These are phyloP conservation scores for Timema cristinae DNA, from an alignment of 2,888 invertebrate species.

Conservation along the genomic window DNA sequence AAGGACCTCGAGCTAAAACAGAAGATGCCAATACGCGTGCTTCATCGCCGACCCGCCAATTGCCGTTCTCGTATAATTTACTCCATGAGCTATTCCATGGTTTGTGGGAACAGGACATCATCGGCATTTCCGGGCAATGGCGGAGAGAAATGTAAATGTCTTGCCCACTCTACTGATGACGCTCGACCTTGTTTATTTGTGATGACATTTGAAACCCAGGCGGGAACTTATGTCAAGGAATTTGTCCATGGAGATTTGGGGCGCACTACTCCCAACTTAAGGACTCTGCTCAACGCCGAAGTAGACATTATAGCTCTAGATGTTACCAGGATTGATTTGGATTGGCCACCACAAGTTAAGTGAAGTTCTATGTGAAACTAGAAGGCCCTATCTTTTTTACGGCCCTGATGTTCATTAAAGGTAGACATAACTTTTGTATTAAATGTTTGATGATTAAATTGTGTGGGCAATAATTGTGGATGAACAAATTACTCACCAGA, in stretches of 20 bases:
- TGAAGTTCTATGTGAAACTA: no score
- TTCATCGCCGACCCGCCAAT: slow-evolving; percentile 78
- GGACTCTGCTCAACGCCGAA: slow-evolving; percentile 58
- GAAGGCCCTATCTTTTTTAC: no score
- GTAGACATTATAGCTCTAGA: slow-evolving; percentile 91
- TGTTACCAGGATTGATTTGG: slow-evolving; percentile 50
- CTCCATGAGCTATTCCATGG: slow-evolving; percentile 46
- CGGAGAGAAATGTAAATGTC: background rate
- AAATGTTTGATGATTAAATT: no score
- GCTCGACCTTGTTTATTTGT: slow-evolving; percentile 50
- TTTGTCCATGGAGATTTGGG: slow-evolving; percentile 96
- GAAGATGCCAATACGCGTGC: slow-evolving; percentile 84
- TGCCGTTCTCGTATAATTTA: slow-evolving; percentile 63
- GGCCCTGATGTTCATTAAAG: no score
- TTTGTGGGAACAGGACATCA: no score
- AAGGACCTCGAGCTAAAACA: slow-evolving; percentile 60
- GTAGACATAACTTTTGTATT: no score
- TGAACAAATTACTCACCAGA: no score
- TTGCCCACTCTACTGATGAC: background rate
- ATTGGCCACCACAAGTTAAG: no score
- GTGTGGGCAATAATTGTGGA: no score
- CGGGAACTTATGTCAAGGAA: slow-evolving; percentile 96
- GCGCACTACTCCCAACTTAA: slow-evolving; percentile 74
- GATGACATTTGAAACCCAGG: slow-evolving; percentile 72
- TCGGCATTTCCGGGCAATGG: background rate